These are phyloP conservation scores for Leptinotarsa texana DNA, from an alignment of 1,140 invertebrate genomes.

Conservation along the genomic window DNA sequence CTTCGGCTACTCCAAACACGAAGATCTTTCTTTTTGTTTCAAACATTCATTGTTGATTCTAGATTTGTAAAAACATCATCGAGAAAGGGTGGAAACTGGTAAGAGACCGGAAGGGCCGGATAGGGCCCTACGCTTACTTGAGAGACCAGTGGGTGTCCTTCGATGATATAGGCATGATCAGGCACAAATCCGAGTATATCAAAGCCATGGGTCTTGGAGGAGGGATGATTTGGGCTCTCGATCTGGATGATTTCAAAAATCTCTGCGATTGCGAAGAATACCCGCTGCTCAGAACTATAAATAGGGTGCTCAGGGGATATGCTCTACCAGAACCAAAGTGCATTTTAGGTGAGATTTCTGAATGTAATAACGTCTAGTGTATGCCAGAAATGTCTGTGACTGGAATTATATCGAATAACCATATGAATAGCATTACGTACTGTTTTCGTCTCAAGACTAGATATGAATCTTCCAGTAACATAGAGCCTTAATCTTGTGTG, in stretches of 20 bases:
- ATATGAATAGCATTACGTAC: no score
- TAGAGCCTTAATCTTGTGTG: no score
- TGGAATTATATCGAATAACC: no score
- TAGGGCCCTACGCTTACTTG: slow-evolving; percentile 75
- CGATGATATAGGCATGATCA: slow-evolving; percentile 76
- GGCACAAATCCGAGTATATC: slow-evolving; percentile 74
- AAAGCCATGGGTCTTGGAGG: slow-evolving; percentile 77
- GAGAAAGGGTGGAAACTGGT: slow-evolving; percentile 70
- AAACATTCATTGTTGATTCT: slow-evolving; percentile 24
- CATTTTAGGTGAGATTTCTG: slow-evolving; percentile 39
- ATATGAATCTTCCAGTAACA: no score
- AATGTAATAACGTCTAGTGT: not conserved
- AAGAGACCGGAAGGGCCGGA: slow-evolving; percentile 67
- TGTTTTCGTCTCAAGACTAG: no score
- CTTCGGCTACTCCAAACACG: no score
- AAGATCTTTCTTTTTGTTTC: not conserved
- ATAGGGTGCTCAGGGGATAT: slow-evolving; percentile 71
- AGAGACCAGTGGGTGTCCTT: slow-evolving; percentile 85
- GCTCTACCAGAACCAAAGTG: slow-evolving; percentile 54
- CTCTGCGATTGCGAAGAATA: slow-evolving; percentile 77
- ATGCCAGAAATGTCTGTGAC: no score
- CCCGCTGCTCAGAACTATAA: slow-evolving; percentile 78
- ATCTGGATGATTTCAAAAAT: slow-evolving; percentile 73
- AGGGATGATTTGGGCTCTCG: slow-evolving; percentile 87
- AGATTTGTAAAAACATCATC: slow-evolving; percentile 72